Evolutionary conservation across 2,797 vertebrate species (phyloP), one percentile per base, ranked within the genome.

Genomic region (Hypotaenidia okinawae): DNA sequence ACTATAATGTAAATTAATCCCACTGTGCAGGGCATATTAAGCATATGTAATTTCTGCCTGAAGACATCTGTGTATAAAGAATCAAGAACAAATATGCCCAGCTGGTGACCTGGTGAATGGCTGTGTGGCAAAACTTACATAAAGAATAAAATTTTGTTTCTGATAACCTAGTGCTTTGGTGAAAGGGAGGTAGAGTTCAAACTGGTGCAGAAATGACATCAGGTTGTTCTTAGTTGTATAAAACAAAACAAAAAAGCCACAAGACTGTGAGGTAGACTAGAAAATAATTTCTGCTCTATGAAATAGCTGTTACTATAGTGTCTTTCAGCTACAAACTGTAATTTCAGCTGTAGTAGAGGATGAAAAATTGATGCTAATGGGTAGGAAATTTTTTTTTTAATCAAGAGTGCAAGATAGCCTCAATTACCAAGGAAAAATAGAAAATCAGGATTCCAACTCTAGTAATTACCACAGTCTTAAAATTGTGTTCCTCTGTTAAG

Each of bases 241-340:
- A 82, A 59, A 79, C 16, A 81, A 86, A 91, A 79, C 28, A 86
- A 72, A 52, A 67, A 81, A 58, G 55, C 90, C 59, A 67, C 32
- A 72, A 90, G 81, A 82, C 77, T 95, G 6, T 89, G 63, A 73
- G 62, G 45, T 67, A 72, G 69, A 30, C 77, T 77, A 95, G 96
- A 92, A 97, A 96, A 96, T 89, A 74, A 90, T 95, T 96, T 94
- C 72, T 87, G 63, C 49, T 90, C 32, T 64, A 41, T 80, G 81
- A 92, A 95, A 76, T 75, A 93, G 70, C 69, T 68, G 95, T 97
- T 97, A 85, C 91, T 92, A 76, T 96, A 92, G 76, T 80, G 84
- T 96, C 93, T 62, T 92, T 95, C 64, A 87, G 75, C 76, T 95
- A 68, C 67, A 92, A 85, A 70, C 63, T 89, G 19, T 96, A 85